These are phyloP conservation scores for Brachypterus glaber DNA, from an alignment of 2,888 invertebrate genomes.

Conservation along the genomic window DNA sequence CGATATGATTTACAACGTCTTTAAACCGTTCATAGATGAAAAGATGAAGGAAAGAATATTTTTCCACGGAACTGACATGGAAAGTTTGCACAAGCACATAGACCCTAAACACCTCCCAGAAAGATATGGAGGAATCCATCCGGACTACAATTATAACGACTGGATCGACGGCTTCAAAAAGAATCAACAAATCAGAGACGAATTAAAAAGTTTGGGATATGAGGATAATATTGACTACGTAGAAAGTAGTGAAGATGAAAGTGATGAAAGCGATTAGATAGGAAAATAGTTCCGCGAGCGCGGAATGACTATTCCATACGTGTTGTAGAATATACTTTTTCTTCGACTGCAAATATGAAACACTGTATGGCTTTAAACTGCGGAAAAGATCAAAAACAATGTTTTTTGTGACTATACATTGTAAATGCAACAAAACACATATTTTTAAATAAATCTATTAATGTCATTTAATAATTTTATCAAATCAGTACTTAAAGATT, in stretches of 20 bases:
- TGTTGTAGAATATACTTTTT: too few species aligned
- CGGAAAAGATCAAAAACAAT: too few species aligned
- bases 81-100: conserved; percentile 65
- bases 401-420: too few species aligned
- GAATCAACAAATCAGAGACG: conserved; percentile 50
- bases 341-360: too few species aligned
- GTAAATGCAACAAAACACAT: too few species aligned
- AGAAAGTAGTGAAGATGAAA: conserved; percentile 16
- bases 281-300: too few species aligned
- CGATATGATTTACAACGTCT: conserved; percentile 66
- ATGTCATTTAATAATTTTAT: too few species aligned
- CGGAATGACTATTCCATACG: too few species aligned
- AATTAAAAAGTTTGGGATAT: conserved; percentile 52
- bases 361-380: too few species aligned
- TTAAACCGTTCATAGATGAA: conserved; percentile 64
- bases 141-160: conserved; percentile 62
- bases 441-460: too few species aligned
- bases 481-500: too few species aligned
- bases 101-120: conserved; percentile 60
- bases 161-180: conserved; percentile 59
- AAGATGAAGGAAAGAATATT: conserved; percentile 53
- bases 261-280: conserved; percentile 11
- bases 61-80: conserved; percentile 64
- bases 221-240: conserved; percentile 14
- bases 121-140: conserved; percentile 52